Conservation (phyloP, 2,113 vertebrate species). For the Dascyllus trimaculatus region DNA sequence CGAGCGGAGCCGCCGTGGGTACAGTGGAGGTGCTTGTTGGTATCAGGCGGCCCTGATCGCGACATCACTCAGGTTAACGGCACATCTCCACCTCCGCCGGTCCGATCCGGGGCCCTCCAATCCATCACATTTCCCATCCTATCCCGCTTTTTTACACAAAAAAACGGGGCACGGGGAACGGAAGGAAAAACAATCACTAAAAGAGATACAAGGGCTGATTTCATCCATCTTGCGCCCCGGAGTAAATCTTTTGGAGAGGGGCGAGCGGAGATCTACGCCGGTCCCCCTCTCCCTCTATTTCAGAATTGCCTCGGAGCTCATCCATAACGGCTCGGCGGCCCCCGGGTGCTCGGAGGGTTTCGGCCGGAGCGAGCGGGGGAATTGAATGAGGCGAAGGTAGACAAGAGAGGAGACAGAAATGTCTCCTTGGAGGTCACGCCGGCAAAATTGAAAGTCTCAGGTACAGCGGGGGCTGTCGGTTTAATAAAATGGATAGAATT, state of each 20-base stretch:
- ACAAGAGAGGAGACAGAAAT: constrained; percentile 79
- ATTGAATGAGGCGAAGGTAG: constrained; percentile 80
- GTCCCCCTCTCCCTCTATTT: constrained; percentile 69
- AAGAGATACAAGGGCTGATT: constrained; percentile 78
- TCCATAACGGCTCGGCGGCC: constrained; percentile 75
- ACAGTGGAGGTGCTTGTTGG: neutral
- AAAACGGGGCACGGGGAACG: constrained; percentile 13
- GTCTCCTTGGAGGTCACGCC: constrained; percentile 86
- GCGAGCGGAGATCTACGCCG: constrained; percentile 61
- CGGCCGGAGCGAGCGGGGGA: constrained; percentile 69
- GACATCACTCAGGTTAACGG: constrained; percentile 56
- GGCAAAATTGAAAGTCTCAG: constrained; percentile 92
- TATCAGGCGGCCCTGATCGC: constrained; percentile 22
- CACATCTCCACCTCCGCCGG: constrained; percentile 42
- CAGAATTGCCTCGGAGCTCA: constrained; percentile 79
- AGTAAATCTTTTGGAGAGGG: constrained; percentile 73
- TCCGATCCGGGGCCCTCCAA: constrained; percentile 44
- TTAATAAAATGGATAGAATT: constrained; percentile 97
- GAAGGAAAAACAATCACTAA: constrained; percentile 80
- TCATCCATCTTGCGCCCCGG: constrained; percentile 74
- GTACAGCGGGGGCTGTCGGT: constrained; percentile 88
- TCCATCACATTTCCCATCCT: constrained; percentile 66
- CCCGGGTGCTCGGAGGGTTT: constrained; percentile 60
- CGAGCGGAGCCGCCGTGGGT: neutral
- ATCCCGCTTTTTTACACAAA: constrained; percentile 34